phyloP scores from a whole-genome alignment of 2,113 vertebrate genomes.

The Nematolebias whitei region DNA sequence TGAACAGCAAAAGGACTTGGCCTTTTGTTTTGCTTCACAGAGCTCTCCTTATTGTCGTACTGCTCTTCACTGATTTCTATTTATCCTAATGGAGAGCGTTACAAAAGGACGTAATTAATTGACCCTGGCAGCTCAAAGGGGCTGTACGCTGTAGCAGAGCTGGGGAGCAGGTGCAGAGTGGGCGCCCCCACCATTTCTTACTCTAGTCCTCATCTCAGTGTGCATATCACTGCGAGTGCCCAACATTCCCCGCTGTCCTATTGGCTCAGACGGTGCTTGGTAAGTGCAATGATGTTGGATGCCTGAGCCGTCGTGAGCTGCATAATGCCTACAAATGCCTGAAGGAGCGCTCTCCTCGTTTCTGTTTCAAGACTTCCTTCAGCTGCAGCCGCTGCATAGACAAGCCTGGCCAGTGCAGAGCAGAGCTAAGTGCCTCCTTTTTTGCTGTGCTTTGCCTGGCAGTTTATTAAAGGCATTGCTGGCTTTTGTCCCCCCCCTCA shows the following conservation, averaged over 20 bases:
- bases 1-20: conserved; percentile 10
- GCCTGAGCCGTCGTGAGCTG: conserved; percentile 78
- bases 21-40: conserved; percentile 6
- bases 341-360: conserved; percentile 78
- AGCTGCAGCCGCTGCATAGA: conserved; percentile 57
- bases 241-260: conserved; percentile 70
- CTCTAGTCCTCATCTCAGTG: conserved; percentile 29
- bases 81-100: conserved; percentile 60
- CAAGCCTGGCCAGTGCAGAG: conserved; percentile 51
- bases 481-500: conserved; percentile 55
- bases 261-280: conserved; percentile 80
- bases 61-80: conserved; percentile 47
- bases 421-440: conserved; percentile 63
- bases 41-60: conserved; percentile 44
- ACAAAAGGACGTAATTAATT: conserved; percentile 80
- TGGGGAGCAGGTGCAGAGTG: conserved; percentile 49
- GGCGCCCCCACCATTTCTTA: conserved; percentile 33
- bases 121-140: conserved; percentile 71
- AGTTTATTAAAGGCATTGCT: conserved; percentile 87
- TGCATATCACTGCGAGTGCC: conserved; percentile 56
- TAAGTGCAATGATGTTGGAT: conserved; percentile 78
- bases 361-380: conserved; percentile 59
- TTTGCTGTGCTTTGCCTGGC: conserved; percentile 70
- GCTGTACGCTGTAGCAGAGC: conserved; percentile 32
- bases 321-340: conserved; percentile 77